Evolutionary conservation across 2,888 invertebrate genomes (phyloP), one percentile per base, ranked within the genome.

Genomic region (Idaea straminata): DNA sequence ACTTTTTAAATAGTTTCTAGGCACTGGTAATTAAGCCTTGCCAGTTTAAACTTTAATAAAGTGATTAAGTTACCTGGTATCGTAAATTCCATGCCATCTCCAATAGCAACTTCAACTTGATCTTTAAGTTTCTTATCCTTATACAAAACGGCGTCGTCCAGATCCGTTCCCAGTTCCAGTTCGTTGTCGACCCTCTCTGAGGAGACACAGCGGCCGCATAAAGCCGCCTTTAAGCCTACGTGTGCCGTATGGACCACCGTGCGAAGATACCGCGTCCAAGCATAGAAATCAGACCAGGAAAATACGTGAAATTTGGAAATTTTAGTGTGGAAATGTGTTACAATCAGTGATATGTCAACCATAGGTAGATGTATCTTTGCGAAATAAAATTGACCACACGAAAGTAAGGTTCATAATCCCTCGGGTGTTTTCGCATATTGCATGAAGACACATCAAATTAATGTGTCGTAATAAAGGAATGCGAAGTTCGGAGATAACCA

Each of bases 11-110:
- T n/a, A n/a, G n/a, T n/a, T n/a, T n/a, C n/a, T n/a, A n/a, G n/a
- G n/a, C n/a, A n/a, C n/a, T n/a, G n/a, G n/a, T n/a, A n/a, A n/a
- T n/a, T n/a, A n/a, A n/a, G n/a, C n/a, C n/a, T n/a, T n/a, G n/a
- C n/a, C n/a, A n/a, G n/a, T n/a, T n/a, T n/a, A n/a, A n/a, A n/a
- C n/a, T 25, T 25, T 34, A 57, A 63, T 60, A 61, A 35, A 38
- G 62, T 61, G 62, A 62, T 16, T 5, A 36, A 25, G 60, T 77
- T 94, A 95, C 97, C 97, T 88, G 97, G 97, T 93, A 98, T 97
- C 63, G 97, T 97, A 83, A 98, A 97, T 89, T 98, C 98, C 96
- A 98, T 97, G 74, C 97, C 97, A 85, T 97, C 97, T 62, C 97
- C 97, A 81, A 98, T 97, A 70, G 97, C 97, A 73, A 98, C 97